Percentiles rank a stretch among this genome's conserved stretches.
Conservation (phyloP, 2,797 vertebrate species). For the Cebuella pygmaea region DNA sequence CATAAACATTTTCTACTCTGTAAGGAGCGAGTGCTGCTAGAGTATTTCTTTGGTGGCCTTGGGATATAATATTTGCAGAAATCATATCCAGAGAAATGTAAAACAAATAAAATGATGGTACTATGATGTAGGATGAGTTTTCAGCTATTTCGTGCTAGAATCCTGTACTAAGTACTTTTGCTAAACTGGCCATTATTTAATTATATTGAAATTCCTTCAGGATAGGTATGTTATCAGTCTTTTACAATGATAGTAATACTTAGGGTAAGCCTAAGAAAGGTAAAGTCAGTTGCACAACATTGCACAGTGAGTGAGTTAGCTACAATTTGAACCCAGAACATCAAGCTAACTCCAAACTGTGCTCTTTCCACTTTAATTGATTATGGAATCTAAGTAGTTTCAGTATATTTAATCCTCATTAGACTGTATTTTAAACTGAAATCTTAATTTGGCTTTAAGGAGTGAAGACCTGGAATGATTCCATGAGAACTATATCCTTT, state of each 20-base stretch:
- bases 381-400: not conserved
- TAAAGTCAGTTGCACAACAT: not conserved
- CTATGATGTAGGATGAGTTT: not conserved
- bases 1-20: not conserved
- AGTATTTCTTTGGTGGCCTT: not conserved
- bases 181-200: not conserved
- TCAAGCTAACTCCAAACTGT: not conserved
- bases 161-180: not conserved
- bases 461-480: not conserved
- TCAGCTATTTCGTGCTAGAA: not conserved
- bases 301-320: not conserved
- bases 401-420: not conserved
- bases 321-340: not conserved
- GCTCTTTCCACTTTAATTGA: not conserved
- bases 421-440: not conserved
- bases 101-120: slow-evolving; percentile 1
- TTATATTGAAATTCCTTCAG: not conserved
- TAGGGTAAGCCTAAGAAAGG: not conserved
- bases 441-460: not conserved
- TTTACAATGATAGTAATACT: not conserved
- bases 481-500: not conserved
- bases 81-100: not conserved
- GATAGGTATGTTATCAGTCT: not conserved
- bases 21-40: not conserved
- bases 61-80: not conserved